Evolutionary conservation across 2,888 invertebrate species (phyloP).

Genomic region (Chrysolina haemoptera): DNA sequence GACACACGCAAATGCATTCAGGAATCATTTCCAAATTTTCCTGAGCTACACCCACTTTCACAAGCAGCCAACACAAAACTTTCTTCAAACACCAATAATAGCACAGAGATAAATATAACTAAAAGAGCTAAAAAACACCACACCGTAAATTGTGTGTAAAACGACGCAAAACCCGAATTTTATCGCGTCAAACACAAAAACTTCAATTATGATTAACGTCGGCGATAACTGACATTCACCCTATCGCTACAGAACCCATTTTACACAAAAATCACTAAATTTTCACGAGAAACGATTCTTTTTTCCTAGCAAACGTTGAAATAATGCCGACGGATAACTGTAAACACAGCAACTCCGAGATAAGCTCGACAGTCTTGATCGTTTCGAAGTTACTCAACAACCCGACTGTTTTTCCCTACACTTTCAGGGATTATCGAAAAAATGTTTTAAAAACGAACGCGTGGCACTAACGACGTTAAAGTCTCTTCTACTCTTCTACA

Average conservation of each 20-base stretch:
- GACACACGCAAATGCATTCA: not conserved
- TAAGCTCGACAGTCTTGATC: not conserved
- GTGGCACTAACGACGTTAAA: conserved; percentile 14
- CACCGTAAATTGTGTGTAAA: not conserved
- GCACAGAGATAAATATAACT: not conserved
- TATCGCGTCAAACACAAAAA: not conserved
- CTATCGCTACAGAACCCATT: not conserved
- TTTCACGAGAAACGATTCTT: not conserved
- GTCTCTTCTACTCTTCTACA: conserved; percentile 4
- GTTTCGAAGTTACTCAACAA: not conserved
- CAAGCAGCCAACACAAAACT: not conserved
- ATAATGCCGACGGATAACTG: not conserved
- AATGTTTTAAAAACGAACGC: conserved; percentile 16
- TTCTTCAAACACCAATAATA: not conserved
- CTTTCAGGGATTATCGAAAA: conserved; percentile 3
- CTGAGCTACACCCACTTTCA: not conserved
- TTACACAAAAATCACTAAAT: not conserved
- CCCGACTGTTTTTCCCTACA: not conserved
- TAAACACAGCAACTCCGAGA: not conserved
- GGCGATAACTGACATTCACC: not conserved
- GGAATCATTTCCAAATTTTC: not conserved
- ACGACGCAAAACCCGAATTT: not conserved
- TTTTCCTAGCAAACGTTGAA: not conserved
- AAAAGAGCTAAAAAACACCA: not conserved
- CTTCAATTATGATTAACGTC: not conserved